A percentile compares a stretch with the other conserved stretches of the same genome.
Conservation (phyloP, 2,888 invertebrate species). For the Cantharis rustica region DNA sequence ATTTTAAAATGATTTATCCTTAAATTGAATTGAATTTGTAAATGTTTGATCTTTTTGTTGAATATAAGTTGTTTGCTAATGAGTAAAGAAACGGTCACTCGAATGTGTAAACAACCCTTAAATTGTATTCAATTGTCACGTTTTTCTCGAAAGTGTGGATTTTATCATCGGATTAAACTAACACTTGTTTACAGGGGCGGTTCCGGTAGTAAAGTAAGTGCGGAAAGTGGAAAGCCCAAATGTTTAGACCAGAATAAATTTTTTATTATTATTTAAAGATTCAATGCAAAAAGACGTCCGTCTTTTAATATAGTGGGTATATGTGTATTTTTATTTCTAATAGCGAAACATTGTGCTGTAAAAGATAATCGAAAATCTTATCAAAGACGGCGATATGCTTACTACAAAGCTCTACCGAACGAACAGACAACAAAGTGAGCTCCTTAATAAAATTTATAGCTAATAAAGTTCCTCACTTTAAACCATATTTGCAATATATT, state of each 20-base stretch:
- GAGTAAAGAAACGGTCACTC: conserved; percentile 2
- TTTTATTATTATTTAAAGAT: neutral
- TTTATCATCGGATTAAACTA: neutral
- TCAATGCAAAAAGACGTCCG: neutral
- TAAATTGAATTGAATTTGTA: neutral
- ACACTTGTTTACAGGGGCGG: neutral
- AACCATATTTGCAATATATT: neutral
- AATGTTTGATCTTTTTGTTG: conserved; percentile 8
- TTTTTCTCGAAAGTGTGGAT: neutral
- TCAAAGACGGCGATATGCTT: neutral
- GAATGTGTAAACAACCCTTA: conserved; percentile 13
- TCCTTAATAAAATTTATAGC: neutral
- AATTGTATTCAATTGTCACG: neutral
- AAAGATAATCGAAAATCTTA: neutral
- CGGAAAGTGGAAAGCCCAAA: neutral
- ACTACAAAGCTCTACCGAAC: neutral
- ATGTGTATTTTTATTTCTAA: neutral
- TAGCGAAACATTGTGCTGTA: neutral
- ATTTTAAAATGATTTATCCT: too few relatives aligned
- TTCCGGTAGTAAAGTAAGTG: too few relatives aligned
- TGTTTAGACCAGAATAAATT: neutral
- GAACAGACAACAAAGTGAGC: neutral
- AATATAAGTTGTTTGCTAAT: conserved; percentile 2
- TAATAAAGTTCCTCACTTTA: neutral
- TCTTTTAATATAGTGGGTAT: too few relatives aligned